phyloP scores from a whole-genome alignment of 2,888 invertebrate genomes.

The Sialis lutaria region DNA sequence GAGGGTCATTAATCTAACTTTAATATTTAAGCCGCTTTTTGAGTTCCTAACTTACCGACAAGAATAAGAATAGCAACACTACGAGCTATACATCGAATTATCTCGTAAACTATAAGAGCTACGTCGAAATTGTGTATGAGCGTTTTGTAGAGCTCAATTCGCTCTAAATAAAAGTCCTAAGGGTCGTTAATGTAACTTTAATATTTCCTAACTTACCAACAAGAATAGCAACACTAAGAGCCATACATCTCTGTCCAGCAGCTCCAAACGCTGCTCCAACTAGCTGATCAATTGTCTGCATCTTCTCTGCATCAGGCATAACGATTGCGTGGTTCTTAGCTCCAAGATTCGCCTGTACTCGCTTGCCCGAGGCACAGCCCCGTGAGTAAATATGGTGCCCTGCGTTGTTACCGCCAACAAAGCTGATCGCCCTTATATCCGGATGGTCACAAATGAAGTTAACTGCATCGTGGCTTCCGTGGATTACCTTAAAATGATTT shows the following conservation, averaged over 20 bases:
- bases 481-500: slow-evolving; percentile 61
- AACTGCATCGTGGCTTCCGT: slow-evolving; percentile 87
- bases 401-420: slow-evolving; percentile 93
- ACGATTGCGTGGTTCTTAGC: slow-evolving; percentile 98
- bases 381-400: slow-evolving; percentile 91
- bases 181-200: too few relatives aligned
- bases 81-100: too few relatives aligned
- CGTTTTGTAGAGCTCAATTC: too few relatives aligned
- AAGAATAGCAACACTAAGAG: slow-evolving; percentile 83
- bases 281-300: slow-evolving; percentile 82
- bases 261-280: slow-evolving; percentile 96
- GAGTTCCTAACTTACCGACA: too few relatives aligned
- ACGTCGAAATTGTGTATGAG: too few relatives aligned
- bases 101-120: too few relatives aligned
- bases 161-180: too few relatives aligned
- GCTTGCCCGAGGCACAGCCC: slow-evolving; percentile 74
- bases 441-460: slow-evolving; percentile 96
- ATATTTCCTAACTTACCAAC: slow-evolving; percentile 39
- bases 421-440: slow-evolving; percentile 91
- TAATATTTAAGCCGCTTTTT: too few relatives aligned
- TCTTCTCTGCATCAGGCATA: slow-evolving; percentile 95
- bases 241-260: slow-evolving; percentile 99
- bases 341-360: slow-evolving; percentile 96
- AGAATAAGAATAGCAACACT: too few relatives aligned
- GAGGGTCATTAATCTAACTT: too few relatives aligned